These are phyloP conservation scores for Catharus ustulatus DNA, from an alignment of 2,797 vertebrate species.

Conservation along the genomic window DNA sequence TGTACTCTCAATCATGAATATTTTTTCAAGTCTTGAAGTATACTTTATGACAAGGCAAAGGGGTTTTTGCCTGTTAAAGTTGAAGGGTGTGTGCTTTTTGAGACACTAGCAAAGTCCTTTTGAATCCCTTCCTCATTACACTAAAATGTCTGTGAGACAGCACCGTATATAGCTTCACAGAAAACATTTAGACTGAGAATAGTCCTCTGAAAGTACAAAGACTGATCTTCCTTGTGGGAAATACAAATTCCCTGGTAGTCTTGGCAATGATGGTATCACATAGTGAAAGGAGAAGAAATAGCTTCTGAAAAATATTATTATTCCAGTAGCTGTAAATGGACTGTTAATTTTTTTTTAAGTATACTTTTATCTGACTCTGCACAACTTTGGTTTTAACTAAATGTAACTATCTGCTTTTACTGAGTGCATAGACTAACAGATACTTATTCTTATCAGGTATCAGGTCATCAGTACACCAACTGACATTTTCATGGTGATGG, in stretches of 20 bases:
- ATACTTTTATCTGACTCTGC: not conserved
- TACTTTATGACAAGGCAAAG: not conserved
- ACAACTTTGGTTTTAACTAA: not conserved
- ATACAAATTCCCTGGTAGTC: not conserved
- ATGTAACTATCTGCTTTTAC: not conserved
- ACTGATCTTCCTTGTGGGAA: not conserved
- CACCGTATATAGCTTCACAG: not conserved
- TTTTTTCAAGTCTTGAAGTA: not conserved
- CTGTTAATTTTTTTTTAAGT: not conserved
- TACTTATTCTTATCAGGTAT: conserved; percentile 80
- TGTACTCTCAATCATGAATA: not conserved
- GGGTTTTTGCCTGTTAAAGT: not conserved
- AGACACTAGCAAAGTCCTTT: not conserved
- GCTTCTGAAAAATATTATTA: not conserved
- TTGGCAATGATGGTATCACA: not conserved
- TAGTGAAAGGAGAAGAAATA: not conserved
- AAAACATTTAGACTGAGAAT: not conserved
- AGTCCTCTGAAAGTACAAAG: not conserved
- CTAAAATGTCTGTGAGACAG: not conserved
- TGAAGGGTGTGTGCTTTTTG: not conserved
- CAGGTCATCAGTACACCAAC: conserved; percentile 99
- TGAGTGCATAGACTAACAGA: not conserved
- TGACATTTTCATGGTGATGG: conserved; percentile 99
- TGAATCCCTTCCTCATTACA: not conserved
- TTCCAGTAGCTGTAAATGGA: not conserved